Percentiles rank a stretch among this genome's conserved stretches.
Evolutionary conservation across 1,140 invertebrate genomes (phyloP).

Genomic region (Zaprionus gabonicus): DNA sequence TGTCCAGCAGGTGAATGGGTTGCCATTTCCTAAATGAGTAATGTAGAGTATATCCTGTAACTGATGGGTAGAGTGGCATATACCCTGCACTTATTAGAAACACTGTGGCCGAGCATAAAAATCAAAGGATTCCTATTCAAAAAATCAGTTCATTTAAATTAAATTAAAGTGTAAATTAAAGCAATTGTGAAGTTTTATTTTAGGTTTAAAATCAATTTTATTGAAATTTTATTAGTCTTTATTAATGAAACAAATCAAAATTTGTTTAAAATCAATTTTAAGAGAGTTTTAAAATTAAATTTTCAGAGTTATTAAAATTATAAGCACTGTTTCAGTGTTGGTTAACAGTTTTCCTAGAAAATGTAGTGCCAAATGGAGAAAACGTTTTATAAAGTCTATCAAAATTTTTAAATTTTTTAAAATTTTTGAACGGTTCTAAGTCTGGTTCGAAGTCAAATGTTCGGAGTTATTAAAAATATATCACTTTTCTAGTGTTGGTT

Average conservation of each 20-base stretch:
- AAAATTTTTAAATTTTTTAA: too few species aligned
- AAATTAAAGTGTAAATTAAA: too few species aligned
- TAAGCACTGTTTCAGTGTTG: background rate
- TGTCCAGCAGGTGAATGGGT: background rate
- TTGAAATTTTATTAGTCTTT: too few species aligned
- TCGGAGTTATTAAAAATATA: too few species aligned
- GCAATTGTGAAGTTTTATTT: too few species aligned
- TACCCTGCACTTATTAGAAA: background rate
- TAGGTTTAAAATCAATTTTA: too few species aligned
- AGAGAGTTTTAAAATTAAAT: background rate
- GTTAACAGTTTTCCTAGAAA: background rate
- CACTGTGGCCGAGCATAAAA: fast-evolving
- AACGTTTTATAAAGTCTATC: too few species aligned
- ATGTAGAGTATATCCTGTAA: background rate
- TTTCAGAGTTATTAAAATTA: background rate
- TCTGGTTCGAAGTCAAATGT: too few species aligned
- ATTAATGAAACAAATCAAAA: background rate
- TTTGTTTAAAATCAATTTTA: background rate
- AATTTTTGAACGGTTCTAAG: too few species aligned
- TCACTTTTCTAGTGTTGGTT: too few species aligned
- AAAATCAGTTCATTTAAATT: too few species aligned
- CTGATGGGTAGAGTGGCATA: background rate
- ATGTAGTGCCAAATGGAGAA: too few species aligned
- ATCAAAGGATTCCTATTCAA: background rate
- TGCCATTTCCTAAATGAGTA: background rate